Base-by-base conservation (phyloP, 1,140 invertebrate genomes). In the Cardiocondyla obscurior region DNA sequence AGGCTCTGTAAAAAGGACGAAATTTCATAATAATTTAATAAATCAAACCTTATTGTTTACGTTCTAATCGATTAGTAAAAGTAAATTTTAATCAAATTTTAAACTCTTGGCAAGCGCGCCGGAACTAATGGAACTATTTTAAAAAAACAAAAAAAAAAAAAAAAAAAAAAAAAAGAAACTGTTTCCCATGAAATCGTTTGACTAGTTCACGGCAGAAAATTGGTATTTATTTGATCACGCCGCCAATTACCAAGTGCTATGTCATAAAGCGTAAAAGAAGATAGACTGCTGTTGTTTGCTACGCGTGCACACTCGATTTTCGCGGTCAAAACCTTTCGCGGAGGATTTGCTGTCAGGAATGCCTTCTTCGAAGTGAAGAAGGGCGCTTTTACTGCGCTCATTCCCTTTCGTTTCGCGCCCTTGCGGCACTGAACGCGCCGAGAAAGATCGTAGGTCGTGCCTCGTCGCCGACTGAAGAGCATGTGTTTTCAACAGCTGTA, bases 381-480 rank as follows among this genome's bases (percentile, higher is more conserved):
- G 74, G 60, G 44, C 22, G 44, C 33, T 67, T 77, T 53, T 77
- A 77, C 44, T 28, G 22, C 16, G 42, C 46, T 7, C 30, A 25
- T 77, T 67, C 46, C 74, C 60, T 77, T 53, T 77, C 60, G 60
- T 67, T 77, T 65, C 33, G 28, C 44, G 28, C 58, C 58, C 14
- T 36, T n/a, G 19, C 8, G 7, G 19, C n/a, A 8, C 22, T 39
- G 60, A 39, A 39, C 28, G 46, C 62, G 53, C 30, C 36, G 36
- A 4, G 33, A 73, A 16, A 73, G n/a, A n/a, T n/a, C 51, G 16
- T 33, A 57, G 14, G 55, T 57, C 55, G 55, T 14, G 49, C 14
- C 22, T 19, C 49, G 30, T 58, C 55, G 30, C 57, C 39, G 12
- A n/a, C 22, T n/a, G 19, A 39, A 8, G 33, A 57, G 33, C 44